phyloP scores from a whole-genome alignment of 92 coral and sea anemone species.

The Phenganax marumi region DNA sequence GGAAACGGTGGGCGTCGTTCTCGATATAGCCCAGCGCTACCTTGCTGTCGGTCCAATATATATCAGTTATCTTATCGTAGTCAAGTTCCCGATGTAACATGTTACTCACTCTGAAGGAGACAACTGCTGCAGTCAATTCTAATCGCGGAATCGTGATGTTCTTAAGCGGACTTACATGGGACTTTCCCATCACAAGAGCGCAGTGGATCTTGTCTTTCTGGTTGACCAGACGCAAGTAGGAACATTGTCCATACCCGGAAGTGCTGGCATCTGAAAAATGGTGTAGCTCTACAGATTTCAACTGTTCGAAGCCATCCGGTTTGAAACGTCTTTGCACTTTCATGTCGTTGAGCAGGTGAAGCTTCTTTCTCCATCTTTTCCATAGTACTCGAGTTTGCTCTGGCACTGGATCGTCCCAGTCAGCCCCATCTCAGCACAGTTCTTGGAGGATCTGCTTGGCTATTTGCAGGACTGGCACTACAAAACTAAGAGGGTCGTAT shows the following conservation, averaged over 20 bases:
- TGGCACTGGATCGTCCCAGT: not conserved
- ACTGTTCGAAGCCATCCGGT: not conserved
- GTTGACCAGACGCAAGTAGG: constrained; percentile 9
- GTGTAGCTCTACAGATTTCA: not conserved
- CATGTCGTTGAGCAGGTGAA: not conserved
- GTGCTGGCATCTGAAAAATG: constrained; percentile 23
- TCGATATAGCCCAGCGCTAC: constrained; percentile 40
- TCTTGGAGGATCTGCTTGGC: constrained; percentile 52
- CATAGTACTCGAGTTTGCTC: not conserved
- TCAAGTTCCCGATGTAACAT: constrained; percentile 46
- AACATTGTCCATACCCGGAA: not conserved
- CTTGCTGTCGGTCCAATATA: constrained; percentile 57
- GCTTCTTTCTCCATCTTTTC: constrained; percentile 13
- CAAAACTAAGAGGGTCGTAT: constrained; percentile 27
- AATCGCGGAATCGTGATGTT: constrained; percentile 53
- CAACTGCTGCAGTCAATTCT: constrained; percentile 58
- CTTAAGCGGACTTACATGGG: constrained; percentile 58
- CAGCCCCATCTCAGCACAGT: constrained; percentile 20
- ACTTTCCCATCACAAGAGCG: constrained; percentile 48
- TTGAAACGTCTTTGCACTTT: not conserved
- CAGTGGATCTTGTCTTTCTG: not conserved
- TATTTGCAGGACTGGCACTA: constrained; percentile 46
- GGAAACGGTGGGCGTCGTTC: constrained; percentile 63
- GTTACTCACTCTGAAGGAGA: constrained; percentile 42
- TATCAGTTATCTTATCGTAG: not conserved